Percentiles rank a stretch among this genome's conserved stretches.
These are phyloP conservation scores for Ornithoptera priamus DNA, from an alignment of 2,888 invertebrate genomes.

Conservation along the genomic window DNA sequence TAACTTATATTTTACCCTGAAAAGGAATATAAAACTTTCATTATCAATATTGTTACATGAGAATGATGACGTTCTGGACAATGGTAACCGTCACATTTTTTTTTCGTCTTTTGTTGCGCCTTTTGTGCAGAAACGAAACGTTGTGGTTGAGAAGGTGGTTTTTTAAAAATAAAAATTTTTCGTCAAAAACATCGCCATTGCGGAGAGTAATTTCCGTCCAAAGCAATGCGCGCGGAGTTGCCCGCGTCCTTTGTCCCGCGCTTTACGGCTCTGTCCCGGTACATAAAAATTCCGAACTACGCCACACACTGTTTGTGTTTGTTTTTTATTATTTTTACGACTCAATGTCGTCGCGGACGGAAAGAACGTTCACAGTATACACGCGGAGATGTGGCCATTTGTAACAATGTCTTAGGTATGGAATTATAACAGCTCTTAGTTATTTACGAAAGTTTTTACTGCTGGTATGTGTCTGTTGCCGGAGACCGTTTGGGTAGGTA, in stretches of 20 bases:
- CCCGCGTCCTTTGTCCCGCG: slow-evolving; percentile 32
- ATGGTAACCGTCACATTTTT: neutral
- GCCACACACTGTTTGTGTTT: slow-evolving; percentile 32
- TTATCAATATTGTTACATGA: no score
- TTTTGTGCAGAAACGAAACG: slow-evolving; percentile 17
- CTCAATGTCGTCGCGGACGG: slow-evolving; percentile 44
- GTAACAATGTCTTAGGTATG: slow-evolving; percentile 16
- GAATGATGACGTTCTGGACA: neutral
- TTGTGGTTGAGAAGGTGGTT: slow-evolving; percentile 12
- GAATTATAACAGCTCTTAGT: neutral
- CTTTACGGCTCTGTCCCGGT: slow-evolving; percentile 34
- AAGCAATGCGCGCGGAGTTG: slow-evolving; percentile 27
- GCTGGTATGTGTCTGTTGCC: no score
- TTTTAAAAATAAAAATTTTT: slow-evolving; percentile 20
- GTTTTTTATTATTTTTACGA: slow-evolving; percentile 38
- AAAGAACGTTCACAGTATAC: slow-evolving; percentile 33
- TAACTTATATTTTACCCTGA: no score
- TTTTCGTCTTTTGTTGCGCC: neutral
- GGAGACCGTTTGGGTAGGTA: neutral
- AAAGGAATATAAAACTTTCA: no score
- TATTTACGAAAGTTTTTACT: slow-evolving; percentile 1
- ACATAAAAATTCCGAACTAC: slow-evolving; percentile 38
- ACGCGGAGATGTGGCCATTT: slow-evolving; percentile 14
- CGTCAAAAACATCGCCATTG: slow-evolving; percentile 17
- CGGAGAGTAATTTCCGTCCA: slow-evolving; percentile 24